phyloP scores from a whole-genome alignment of 2,113 vertebrate species.

The Edolisoma coerulescens region DNA sequence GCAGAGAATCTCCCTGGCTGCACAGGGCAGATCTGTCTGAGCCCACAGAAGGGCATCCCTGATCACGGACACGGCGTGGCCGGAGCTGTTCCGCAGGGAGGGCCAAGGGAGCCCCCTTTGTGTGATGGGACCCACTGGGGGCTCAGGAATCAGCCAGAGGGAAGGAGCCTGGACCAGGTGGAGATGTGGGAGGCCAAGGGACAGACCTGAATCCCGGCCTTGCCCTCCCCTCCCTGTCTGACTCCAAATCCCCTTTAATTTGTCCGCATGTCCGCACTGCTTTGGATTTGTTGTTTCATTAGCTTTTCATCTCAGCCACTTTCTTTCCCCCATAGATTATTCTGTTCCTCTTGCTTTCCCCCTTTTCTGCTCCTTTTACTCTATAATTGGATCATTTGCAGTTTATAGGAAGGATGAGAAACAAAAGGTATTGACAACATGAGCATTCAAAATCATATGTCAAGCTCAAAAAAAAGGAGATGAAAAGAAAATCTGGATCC shows the following conservation, averaged over 20 bases:
- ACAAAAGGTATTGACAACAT: constrained; percentile 26
- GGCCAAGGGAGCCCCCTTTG: not conserved
- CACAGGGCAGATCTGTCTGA: fast-evolving
- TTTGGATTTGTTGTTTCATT: not conserved
- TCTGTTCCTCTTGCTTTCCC: not conserved
- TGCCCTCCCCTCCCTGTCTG: not conserved
- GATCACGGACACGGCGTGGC: fast-evolving
- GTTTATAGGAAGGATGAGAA: constrained; percentile 1
- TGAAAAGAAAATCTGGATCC: constrained; percentile 6
- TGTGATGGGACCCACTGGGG: fast-evolving
- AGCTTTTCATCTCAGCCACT: not conserved
- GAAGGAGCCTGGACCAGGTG: not conserved
- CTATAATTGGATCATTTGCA: constrained; percentile 16
- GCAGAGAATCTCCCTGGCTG: not conserved
- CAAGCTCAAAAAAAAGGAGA: not conserved
- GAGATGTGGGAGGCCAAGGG: not conserved
- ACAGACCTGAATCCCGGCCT: not conserved
- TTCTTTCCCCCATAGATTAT: not conserved
- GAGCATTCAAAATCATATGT: not conserved
- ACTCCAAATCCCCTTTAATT: not conserved
- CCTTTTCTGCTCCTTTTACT: not conserved
- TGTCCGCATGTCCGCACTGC: fast-evolving
- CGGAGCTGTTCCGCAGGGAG: fast-evolving
- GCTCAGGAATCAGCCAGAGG: not conserved
- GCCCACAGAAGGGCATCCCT: not conserved